Percentiles rank a stretch among this genome's conserved stretches.
These are phyloP conservation scores for Saturnia japonica DNA, from an alignment of 2,888 invertebrate species.

Conservation along the genomic window DNA sequence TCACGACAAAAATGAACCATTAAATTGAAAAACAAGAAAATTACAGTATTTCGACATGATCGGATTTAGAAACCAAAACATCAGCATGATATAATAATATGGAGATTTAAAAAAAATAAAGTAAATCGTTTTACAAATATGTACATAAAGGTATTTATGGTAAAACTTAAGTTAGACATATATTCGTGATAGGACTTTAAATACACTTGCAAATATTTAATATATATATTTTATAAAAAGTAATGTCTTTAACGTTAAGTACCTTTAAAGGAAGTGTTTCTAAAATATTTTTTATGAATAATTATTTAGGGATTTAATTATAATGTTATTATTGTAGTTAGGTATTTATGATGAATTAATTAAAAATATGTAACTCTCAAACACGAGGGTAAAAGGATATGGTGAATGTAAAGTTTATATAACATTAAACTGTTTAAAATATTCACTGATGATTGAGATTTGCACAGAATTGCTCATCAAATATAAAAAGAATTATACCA, in stretches of 20 bases:
- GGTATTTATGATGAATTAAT: neutral
- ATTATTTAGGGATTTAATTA: neutral
- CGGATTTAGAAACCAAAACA: neutral
- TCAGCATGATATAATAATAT: neutral
- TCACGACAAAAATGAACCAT: constrained; percentile 12
- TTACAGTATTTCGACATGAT: neutral
- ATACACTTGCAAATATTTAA: no score
- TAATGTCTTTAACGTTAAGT: neutral
- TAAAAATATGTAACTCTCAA: no score
- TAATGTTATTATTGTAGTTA: neutral
- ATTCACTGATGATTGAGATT: no score
- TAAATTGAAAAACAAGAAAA: neutral
- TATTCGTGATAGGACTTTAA: no score
- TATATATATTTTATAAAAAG: neutral
- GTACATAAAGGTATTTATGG: no score
- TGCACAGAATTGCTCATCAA: neutral
- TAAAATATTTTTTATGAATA: neutral
- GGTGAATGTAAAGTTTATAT: neutral
- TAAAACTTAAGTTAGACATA: no score
- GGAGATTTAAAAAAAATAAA: no score
- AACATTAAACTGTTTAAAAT: neutral
- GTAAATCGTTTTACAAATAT: no score
- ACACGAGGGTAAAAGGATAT: no score
- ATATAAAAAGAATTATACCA: neutral
- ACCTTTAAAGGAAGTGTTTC: neutral